Base-by-base conservation (phyloP, 1,140 invertebrate species). In the Cylas formicarius region DNA sequence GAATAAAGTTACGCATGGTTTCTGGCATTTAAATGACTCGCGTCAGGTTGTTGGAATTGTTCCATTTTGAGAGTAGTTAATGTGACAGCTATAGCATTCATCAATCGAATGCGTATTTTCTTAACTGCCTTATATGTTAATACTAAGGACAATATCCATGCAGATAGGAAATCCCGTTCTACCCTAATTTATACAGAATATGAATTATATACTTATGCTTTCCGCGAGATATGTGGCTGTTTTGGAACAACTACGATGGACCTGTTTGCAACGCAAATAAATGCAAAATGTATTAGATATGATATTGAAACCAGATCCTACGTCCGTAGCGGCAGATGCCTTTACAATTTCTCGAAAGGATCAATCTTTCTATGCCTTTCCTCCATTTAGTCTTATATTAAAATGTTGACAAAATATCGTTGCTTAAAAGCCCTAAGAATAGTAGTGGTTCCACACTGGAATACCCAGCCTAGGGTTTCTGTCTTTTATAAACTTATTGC, bases 361-460 rank as follows among this genome's bases (percentile, higher is more conserved):
- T 24, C 23, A 47, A n/a, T 44, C 32, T 8, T 59, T 63, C 51
- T 61, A 60, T 39, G 58, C 58, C 0, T 63, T 63, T 42, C 58
- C 58, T 5, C 58, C 56, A n/a, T 65, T 65, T 47, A 16, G 47
- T n/a, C 0, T 14, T 61, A 55, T 58, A 24, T 18, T 50, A 20
- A 55, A 48, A 34, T n/a, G 20, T 13, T 26, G 58, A 6, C 13
- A 39, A 27, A 61, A 59, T 46, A 58, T 60, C 14, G 43, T 52
- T 11, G 4, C 23, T 18, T 57, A 62, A 17, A 26, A 45, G 33
- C 51, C 56, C 16, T 29, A 41, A 56, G 55, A 9, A 41, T 60
- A 7, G 7, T 61, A 5, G 42, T 61, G 7, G 52, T 62, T 7
- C 55, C 53, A 1, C 16, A 42, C 20, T 61, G 58, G 58, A 44